Base-by-base conservation (phyloP, 37 sponge, comb jelly and placozoan genomes). In the Halisarca cf. caerulea region DNA sequence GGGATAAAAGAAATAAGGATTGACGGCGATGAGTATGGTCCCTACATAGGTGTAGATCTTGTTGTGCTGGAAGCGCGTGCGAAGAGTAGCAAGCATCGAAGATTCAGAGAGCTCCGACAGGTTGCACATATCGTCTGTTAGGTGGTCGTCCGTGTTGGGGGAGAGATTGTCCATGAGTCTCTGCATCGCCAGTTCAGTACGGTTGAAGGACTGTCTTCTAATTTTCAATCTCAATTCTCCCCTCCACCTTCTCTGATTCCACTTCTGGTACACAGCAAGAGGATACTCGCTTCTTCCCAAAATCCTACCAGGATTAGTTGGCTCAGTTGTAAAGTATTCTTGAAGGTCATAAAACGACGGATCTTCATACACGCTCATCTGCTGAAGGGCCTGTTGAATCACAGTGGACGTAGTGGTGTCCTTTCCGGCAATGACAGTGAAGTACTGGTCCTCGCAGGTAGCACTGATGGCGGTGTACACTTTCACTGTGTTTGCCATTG, bases 41-140 rank as follows among this genome's bases (percentile, higher is more conserved):
- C 96, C 96, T 8, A 92, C 99, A 59, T 92, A 98, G 15, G 99
- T 98, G 89, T 98, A 98, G 75, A 98, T 98, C 62, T 66, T 59
- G 77, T 92, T 94, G 37, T 81, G 81, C 4, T 82, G 88, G 84
- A 98, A 98, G 30, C 99, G 71, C 6, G 91, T 88, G 32, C 59
- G 33, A 2, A 98, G 85, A 25, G 83, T 88, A 0, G 90, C 80
- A 44, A 98, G 90, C 87, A 98, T 92, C 72, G 87, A 59, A 18
- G 92, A 66, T 66, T 98, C 99, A 0, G 95, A 87, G 72, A 98
- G 86, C 9, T 96, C 92, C 17, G 90, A 81, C 58, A 96, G 37
- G 47, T 88, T 55, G 54, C 96, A 96, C 71, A 98, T 57, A 81
- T 98, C 99, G 45, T 89, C 82, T 24, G 88, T 58, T 17, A 44